These are phyloP conservation scores for Troglohyphantes excavatus DNA, from an alignment of 2,888 invertebrate species.

Conservation along the genomic window DNA sequence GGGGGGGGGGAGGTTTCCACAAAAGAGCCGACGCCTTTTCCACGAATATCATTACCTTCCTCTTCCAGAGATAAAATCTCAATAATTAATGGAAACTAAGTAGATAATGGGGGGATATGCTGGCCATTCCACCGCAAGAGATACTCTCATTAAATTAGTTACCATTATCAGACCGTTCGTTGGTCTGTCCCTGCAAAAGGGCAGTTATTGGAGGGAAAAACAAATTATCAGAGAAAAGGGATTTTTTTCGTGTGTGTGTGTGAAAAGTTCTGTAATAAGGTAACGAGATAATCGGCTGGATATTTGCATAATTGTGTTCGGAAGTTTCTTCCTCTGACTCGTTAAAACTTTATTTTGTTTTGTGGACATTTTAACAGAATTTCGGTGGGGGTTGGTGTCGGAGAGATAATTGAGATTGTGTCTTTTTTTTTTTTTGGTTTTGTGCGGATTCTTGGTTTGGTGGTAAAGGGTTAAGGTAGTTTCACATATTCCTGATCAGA, in stretches of 20 bases:
- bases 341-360: slow-evolving; percentile 52
- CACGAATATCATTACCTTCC: slow-evolving; percentile 45
- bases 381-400: slow-evolving; percentile 10
- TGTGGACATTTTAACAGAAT: slow-evolving; percentile 25
- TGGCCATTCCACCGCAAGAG: not conserved
- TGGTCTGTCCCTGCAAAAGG: not conserved
- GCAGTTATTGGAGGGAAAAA: slow-evolving; percentile 33
- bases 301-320: slow-evolving; percentile 49
- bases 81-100: slow-evolving; percentile 51
- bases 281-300: slow-evolving; percentile 41
- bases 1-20: not conserved
- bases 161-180: slow-evolving; percentile 27
- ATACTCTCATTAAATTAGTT: slow-evolving; percentile 48
- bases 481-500: no score
- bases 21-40: slow-evolving; percentile 11
- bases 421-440: no score
- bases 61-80: slow-evolving; percentile 46
- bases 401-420: not conserved
- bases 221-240: slow-evolving; percentile 28
- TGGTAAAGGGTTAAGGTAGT: no score
- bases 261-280: slow-evolving; percentile 24
- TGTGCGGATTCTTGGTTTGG: no score
- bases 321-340: slow-evolving; percentile 50
- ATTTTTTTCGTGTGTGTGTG: slow-evolving; percentile 14
- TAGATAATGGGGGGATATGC: slow-evolving; percentile 33